A percentile compares a stretch with the other conserved stretches of the same genome.
Conservation (phyloP, 2,888 invertebrate genomes). For the Drosophila flavopinicola region DNA sequence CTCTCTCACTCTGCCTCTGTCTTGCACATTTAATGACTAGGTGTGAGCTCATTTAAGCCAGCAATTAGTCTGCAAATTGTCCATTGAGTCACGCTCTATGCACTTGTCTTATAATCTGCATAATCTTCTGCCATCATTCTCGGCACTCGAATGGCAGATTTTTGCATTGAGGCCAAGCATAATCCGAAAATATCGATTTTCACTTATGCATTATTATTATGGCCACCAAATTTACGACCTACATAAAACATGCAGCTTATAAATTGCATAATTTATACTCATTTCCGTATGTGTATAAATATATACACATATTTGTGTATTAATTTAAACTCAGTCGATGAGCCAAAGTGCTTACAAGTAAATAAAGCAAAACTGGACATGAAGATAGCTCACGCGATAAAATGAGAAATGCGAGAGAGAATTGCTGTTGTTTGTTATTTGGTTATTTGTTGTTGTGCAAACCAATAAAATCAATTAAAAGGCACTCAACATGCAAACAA, state of each 20-base stretch:
- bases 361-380: slow-evolving; percentile 56
- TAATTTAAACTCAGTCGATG: slow-evolving; percentile 26
- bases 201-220: slow-evolving; percentile 29
- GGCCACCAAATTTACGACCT: slow-evolving; percentile 67
- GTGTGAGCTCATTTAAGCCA: slow-evolving; percentile 22
- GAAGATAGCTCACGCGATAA: slow-evolving; percentile 51
- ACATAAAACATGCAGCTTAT: slow-evolving; percentile 72
- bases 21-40: neutral
- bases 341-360: slow-evolving; percentile 48
- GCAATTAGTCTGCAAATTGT: slow-evolving; percentile 38
- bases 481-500: slow-evolving; percentile 80
- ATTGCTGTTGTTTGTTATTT: no score
- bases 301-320: slow-evolving; percentile 7
- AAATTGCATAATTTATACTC: slow-evolving; percentile 67
- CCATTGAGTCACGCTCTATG: slow-evolving; percentile 29
- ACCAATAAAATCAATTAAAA: slow-evolving; percentile 80
- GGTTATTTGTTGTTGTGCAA: slow-evolving; percentile 53
- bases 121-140: slow-evolving; percentile 17
- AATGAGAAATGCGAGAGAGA: slow-evolving; percentile 24
- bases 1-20: no score
- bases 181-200: slow-evolving; percentile 51
- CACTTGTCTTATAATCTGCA: slow-evolving; percentile 29
- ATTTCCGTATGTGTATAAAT: slow-evolving; percentile 6
- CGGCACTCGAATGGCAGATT: slow-evolving; percentile 13
- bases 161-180: slow-evolving; percentile 22